Conservation (phyloP, 2,797 vertebrate species). For the Poecilia velifera region DNA sequence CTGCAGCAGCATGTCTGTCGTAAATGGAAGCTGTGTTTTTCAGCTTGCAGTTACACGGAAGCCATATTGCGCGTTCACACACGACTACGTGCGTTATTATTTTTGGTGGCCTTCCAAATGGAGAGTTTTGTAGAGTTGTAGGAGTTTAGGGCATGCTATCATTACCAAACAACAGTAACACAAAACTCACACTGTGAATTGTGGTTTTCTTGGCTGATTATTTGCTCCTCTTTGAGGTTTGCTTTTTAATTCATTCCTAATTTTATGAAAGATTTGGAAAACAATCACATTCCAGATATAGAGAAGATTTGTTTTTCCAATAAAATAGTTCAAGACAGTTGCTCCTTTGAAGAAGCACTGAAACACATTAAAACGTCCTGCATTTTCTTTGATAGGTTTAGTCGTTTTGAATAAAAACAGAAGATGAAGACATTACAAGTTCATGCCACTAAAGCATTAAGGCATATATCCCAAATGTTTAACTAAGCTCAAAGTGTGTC, state of each 20-base stretch:
- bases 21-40: constrained; percentile 7
- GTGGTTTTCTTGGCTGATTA: not conserved
- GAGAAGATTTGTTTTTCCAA: not conserved
- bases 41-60: not conserved
- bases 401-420: not conserved
- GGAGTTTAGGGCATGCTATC: not conserved
- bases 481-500: not conserved
- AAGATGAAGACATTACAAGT: not conserved
- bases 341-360: not conserved
- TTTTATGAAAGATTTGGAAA: not conserved
- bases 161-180: not conserved
- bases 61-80: no score
- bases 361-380: not conserved
- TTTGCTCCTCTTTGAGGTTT: not conserved
- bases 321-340: not conserved
- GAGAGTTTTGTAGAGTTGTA: not conserved
- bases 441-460: not conserved
- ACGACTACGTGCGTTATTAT: not conserved
- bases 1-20: constrained; percentile 14
- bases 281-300: not conserved
- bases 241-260: not conserved
- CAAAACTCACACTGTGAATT: not conserved
- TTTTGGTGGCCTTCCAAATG: not conserved
- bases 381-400: not conserved
- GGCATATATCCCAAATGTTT: not conserved